Evolutionary conservation across 2,113 vertebrate genomes (phyloP).

Genomic region (Esox niger): DNA sequence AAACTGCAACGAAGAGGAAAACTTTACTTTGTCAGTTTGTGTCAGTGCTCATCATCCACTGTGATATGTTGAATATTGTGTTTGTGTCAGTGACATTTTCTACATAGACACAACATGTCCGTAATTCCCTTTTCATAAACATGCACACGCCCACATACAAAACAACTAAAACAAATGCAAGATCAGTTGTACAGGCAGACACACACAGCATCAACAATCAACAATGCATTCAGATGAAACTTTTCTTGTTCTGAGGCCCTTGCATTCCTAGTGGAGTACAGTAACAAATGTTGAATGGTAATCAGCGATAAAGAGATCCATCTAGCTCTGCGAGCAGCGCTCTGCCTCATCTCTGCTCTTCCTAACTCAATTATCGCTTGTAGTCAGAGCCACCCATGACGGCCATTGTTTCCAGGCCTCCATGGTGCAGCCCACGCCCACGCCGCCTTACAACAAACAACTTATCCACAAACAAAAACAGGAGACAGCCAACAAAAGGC

Average conservation of each 20-base stretch:
- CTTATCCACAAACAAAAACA: constrained; percentile 44
- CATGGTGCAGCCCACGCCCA: constrained; percentile 18
- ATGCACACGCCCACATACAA: constrained; percentile 2
- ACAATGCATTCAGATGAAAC: constrained; percentile 10
- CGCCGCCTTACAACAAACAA: constrained; percentile 30
- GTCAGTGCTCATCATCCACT: not conserved
- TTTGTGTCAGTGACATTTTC: not conserved
- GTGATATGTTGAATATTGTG: not conserved
- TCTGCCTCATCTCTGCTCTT: constrained; percentile 17
- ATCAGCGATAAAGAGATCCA: constrained; percentile 43
- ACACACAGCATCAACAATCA: constrained; percentile 16
- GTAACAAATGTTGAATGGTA: constrained; percentile 35
- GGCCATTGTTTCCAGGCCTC: constrained; percentile 42
- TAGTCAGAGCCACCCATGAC: constrained; percentile 38
- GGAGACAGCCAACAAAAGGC: constrained; percentile 12
- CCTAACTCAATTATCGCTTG: constrained; percentile 41
- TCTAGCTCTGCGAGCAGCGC: constrained; percentile 5
- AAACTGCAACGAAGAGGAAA: not conserved
- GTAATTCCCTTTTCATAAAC: not conserved
- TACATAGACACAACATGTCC: not conserved
- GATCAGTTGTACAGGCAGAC: not conserved
- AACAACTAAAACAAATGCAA: constrained; percentile 2
- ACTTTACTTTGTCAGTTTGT: not conserved
- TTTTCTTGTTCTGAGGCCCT: constrained; percentile 12
- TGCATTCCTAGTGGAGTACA: not conserved